Evolutionary conservation across 2,888 invertebrate genomes (phyloP).

Genomic region (Ectemnius cavifrons): DNA sequence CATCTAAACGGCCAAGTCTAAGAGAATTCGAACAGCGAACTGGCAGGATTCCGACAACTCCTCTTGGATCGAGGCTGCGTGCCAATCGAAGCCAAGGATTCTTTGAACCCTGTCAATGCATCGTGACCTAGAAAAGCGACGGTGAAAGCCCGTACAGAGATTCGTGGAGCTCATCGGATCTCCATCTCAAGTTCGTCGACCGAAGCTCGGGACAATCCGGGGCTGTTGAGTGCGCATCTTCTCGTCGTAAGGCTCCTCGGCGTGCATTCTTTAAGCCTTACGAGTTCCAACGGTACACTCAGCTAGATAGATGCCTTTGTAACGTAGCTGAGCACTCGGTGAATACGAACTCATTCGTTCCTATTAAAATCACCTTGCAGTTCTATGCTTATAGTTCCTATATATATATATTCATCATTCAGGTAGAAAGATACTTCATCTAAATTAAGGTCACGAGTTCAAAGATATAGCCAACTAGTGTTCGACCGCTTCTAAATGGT

Average conservation of each 20-base stretch:
- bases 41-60: slow-evolving; percentile 18
- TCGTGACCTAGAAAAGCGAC: slow-evolving; percentile 55
- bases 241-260: slow-evolving; percentile 4
- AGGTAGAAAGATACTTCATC: too few species aligned
- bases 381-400: too few species aligned
- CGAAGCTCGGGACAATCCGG: slow-evolving; percentile 35
- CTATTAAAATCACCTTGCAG: background rate
- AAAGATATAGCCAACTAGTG: too few species aligned
- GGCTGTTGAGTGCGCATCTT: slow-evolving; percentile 24
- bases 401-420: too few species aligned
- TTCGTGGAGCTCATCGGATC: slow-evolving; percentile 42
- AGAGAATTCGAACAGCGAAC: slow-evolving; percentile 21
- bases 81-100: slow-evolving; percentile 46
- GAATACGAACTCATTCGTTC: background rate
- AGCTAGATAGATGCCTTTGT: slow-evolving; percentile 9
- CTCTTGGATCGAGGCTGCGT: slow-evolving; percentile 9
- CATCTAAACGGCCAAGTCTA: slow-evolving; percentile 17
- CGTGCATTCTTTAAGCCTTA: background rate
- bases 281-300: slow-evolving; percentile 27
- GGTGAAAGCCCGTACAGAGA: slow-evolving; percentile 54
- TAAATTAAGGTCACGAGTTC: too few species aligned
- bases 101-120: slow-evolving; percentile 49
- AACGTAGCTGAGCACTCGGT: background rate
- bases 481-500: too few species aligned
- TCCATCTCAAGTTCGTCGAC: slow-evolving; percentile 65